Base-by-base conservation (phyloP, 92 coral and sea anemone species). In the Zoanthus solanderi region DNA sequence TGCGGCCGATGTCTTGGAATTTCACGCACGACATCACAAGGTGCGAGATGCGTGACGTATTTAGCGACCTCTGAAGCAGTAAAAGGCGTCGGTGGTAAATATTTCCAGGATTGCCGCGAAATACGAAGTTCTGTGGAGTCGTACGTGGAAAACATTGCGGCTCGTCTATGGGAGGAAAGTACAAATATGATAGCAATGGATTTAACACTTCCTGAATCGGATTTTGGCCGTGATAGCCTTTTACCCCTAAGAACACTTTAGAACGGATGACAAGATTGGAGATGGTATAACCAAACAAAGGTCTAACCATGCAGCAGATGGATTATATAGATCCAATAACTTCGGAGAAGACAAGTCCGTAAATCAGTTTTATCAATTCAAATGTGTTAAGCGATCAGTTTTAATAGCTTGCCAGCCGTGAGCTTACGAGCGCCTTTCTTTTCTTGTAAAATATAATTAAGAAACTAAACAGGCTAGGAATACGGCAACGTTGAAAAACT, bases 121-220 rank as follows among this genome's bases (percentile, higher is more conserved):
- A 79, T 56, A 45, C 76, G 85, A 12, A 79, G 66, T 53, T 81
- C 90, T 5, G 69, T 63, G 8, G 87, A 86, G 77, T 78, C 87
- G 11, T 52, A 58, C 34, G 90, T 78, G 6, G 66, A 54, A 45
- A 89, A 87, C 73, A 54, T 82, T 53, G 88, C 88, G 10, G 89
- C 85, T 75, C 90, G 87, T 50, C 80, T 90, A 46, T 90, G 93
- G 93, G 90, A 86, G 5, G 66, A 79, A 23, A 90, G 88, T 71
- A 71, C 74, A 75, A 66, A 75, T 72, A 65, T 81, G 85, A 65
- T 81, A 12, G 75, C 75, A 7, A 47, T 81, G 75, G 61, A 66
- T 14, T 23, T 71, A 16, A 47, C 75, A 0, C 85, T 81, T 37
- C 61, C 85, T 7, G 85, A 81, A 45, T 44, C 47, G 14, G 85